These are phyloP conservation scores for Coregonus suidteri DNA, from an alignment of 2,797 vertebrate species.

Conservation along the genomic window DNA sequence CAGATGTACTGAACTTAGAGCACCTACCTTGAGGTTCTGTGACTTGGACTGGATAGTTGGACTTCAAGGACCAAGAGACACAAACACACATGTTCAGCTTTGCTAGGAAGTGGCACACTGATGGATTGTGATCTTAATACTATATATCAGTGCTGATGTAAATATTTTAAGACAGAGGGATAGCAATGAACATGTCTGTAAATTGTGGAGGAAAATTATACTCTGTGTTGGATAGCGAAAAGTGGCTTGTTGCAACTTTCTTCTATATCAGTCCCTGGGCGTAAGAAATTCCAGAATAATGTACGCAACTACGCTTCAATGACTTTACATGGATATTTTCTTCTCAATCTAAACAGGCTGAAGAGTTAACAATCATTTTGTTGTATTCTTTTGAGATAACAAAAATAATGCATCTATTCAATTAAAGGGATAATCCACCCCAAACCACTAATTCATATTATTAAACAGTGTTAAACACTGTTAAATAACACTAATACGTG, in stretches of 20 bases:
- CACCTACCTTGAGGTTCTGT: slow-evolving; percentile 84
- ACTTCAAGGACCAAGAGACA: slow-evolving; percentile 76
- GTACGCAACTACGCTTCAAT: slow-evolving; percentile 48
- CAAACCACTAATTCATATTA: no score
- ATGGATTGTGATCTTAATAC: neutral
- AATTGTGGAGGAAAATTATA: slow-evolving; percentile 33
- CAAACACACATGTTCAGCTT: slow-evolving; percentile 14
- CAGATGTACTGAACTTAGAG: neutral
- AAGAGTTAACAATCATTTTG: neutral
- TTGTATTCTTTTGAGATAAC: neutral
- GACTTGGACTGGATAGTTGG: slow-evolving; percentile 92
- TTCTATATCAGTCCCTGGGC: slow-evolving; percentile 36
- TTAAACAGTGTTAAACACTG: no score
- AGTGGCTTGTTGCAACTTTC: slow-evolving; percentile 62
- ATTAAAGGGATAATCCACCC: neutral
- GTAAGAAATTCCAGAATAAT: slow-evolving; percentile 36
- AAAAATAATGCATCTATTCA: neutral
- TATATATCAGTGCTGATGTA: neutral
- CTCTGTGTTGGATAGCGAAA: slow-evolving; percentile 11
- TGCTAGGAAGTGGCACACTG: slow-evolving; percentile 7
- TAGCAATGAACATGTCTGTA: slow-evolving; percentile 26
- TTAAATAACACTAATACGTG: no score
- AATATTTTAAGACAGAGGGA: slow-evolving; percentile 12
- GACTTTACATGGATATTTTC: neutral
- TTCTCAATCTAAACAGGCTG: neutral